These are phyloP conservation scores for Alcedo atthis DNA, from an alignment of 2,797 vertebrate species.

Conservation along the genomic window DNA sequence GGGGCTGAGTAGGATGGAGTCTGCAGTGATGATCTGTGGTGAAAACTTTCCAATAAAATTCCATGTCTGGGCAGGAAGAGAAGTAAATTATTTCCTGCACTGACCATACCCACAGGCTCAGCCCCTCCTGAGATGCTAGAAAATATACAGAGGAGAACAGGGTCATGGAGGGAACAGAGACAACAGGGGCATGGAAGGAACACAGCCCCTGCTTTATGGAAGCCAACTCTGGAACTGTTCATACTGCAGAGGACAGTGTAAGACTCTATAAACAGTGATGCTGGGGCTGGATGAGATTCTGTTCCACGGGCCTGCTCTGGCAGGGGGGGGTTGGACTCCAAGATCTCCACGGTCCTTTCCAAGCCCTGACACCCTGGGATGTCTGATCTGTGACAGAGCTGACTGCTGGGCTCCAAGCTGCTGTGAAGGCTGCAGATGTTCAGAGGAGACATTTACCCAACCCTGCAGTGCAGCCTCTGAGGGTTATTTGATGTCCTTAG, in stretches of 20 bases:
- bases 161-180: fast-evolving
- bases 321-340: too few species aligned
- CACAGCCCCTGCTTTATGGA: fast-evolving
- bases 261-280: too few species aligned
- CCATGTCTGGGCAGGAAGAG: not conserved
- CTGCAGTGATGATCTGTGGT: not conserved
- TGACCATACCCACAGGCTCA: not conserved
- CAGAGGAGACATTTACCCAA: not conserved
- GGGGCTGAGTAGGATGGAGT: not conserved
- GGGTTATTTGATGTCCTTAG: not conserved
- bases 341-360: too few species aligned
- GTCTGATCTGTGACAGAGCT: too few species aligned
- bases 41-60: not conserved
- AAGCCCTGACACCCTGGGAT: too few species aligned
- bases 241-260: not conserved
- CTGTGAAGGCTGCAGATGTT: fast-evolving
- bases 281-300: too few species aligned
- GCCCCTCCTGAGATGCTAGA: too few species aligned
- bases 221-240: not conserved
- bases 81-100: not conserved
- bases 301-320: too few species aligned
- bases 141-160: not conserved
- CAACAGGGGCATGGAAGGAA: fast-evolving
- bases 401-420: not conserved
- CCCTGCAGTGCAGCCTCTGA: not conserved